phyloP scores from a whole-genome alignment of 2,113 vertebrate species.

The Microcebus ravelobensis region DNA sequence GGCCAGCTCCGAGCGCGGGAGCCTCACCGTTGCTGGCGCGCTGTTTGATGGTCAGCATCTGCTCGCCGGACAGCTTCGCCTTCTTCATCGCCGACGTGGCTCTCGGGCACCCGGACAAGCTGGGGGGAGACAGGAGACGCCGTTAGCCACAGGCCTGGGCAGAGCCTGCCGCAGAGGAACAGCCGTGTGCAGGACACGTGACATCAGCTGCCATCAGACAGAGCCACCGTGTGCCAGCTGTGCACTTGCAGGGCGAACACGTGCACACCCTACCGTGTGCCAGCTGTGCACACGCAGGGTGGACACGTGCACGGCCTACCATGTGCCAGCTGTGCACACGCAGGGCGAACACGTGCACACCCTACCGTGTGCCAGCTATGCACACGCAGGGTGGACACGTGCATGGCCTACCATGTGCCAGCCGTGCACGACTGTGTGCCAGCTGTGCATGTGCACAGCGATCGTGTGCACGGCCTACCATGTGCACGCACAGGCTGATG shows the following conservation, averaged over 20 bases:
- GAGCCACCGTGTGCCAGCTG: accelerated
- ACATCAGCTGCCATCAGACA: accelerated
- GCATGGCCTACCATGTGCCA: no score
- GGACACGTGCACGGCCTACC: no score
- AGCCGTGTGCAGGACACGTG: accelerated
- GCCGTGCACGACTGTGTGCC: no score
- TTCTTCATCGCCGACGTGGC: conserved; percentile 99
- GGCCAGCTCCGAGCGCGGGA: accelerated
- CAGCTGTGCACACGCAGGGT: no score
- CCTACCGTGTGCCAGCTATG: no score
- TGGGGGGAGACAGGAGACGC: conserved; percentile 79
- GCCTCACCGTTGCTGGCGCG: conserved; percentile 94
- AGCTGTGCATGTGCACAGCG: accelerated
- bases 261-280: no score
- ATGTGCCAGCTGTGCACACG: accelerated
- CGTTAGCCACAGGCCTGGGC: conserved; percentile 71
- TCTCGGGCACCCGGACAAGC: conserved; percentile 98
- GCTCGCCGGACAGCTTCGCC: conserved; percentile 97
- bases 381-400: accelerated
- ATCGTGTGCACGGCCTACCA: no score
- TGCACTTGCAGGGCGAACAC: accelerated
- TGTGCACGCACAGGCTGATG: no score
- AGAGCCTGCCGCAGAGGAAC: not conserved
- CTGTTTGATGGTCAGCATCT: conserved; percentile 99
- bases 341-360: not conserved